Evolutionary conservation across 2,113 vertebrate genomes (phyloP).

Genomic region (Glaucomys volans): DNA sequence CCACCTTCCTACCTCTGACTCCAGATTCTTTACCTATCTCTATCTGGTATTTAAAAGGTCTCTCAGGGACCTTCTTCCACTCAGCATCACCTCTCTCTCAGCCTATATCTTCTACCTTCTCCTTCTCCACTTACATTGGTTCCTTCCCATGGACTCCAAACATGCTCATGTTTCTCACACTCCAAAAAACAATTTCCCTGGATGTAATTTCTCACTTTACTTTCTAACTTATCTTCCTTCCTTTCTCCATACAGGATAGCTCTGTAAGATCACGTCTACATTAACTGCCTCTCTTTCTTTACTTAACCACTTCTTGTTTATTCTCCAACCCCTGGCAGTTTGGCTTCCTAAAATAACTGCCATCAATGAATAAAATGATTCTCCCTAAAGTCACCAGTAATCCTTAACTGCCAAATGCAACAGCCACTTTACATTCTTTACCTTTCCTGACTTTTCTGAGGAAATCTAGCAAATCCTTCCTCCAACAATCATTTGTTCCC

Average conservation of each 20-base stretch:
- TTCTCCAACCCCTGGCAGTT: background rate
- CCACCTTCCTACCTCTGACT: background rate
- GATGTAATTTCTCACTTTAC: background rate
- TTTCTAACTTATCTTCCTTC: background rate
- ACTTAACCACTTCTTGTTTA: conserved; percentile 4
- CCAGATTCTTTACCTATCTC: background rate
- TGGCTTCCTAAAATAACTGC: background rate
- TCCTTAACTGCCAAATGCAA: background rate
- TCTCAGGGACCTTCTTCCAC: background rate
- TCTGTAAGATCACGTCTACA: background rate
- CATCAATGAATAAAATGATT: background rate
- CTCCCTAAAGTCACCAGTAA: background rate
- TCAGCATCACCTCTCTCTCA: background rate
- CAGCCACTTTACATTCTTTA: background rate
- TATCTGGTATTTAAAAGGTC: background rate
- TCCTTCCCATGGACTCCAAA: background rate
- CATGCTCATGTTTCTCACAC: background rate
- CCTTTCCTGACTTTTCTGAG: background rate
- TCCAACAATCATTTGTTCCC: background rate
- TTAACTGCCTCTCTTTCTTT: background rate
- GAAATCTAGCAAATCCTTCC: background rate
- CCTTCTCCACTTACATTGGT: background rate
- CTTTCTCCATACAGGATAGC: background rate
- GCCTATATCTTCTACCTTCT: background rate
- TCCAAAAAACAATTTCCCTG: background rate